Evolutionary conservation across 2,888 invertebrate species (phyloP), one percentile per base, ranked within the genome.

Genomic region (Thera britannica): DNA sequence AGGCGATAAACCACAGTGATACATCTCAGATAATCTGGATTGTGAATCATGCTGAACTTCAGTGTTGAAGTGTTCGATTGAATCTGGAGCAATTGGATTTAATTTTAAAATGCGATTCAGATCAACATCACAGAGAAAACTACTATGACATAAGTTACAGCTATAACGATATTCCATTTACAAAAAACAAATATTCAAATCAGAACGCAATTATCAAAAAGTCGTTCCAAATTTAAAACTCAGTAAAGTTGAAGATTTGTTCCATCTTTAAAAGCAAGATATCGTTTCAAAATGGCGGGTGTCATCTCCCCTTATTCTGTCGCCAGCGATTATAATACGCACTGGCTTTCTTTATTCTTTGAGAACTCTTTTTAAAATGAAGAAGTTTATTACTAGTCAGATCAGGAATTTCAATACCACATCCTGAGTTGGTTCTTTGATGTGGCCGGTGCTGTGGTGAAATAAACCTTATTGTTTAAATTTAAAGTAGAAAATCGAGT

Each of bases 361-460:
- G 64, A 73, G 70, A 75, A 70, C 70, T 73, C 72, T 75, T 73
- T 71, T 75, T 58, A 70, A 70, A 69, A 88, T 90, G 85, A 72
- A 71, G 69, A 88, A 90, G 86, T 92, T 93, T 92, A 92, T 92
- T 93, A 84, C 91, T 91, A 92, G 90, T 91, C 92, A 84, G 90
- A 92, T 92, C 92, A 90, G 92, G 92, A 90, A 90, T 90, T 90
- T 90, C 92, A 90, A 91, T 92, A 88, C 90, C 85, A 89, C 90
- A 92, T 93, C 93, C 93, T 92, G 90, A 87, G 86, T 66, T 85
- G 75, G 83, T 79, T 82, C 92, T 93, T 93, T 92, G 92, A 93
- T 88, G 89, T 91, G 86, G 84, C 82, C 82, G 85, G 54, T 55
- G 58, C 38, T 63, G 75, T 77, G 35, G 49, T 49, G 58, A 52